Percentiles rank a stretch among this genome's conserved stretches.
Evolutionary conservation across 2,113 vertebrate genomes (phyloP).

Genomic region (Gallinago undulata): DNA sequence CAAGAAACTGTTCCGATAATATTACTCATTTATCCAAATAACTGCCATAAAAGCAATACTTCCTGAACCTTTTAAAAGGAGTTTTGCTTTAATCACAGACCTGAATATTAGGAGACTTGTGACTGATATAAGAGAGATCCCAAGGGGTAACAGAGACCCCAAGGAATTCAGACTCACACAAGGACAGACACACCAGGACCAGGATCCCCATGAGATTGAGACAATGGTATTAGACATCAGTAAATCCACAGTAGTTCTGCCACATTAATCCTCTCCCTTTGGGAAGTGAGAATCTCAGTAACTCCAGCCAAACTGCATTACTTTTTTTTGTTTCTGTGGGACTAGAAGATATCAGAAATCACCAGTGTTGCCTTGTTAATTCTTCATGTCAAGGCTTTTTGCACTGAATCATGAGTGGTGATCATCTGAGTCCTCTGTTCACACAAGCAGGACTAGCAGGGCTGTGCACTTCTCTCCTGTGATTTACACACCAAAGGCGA

Average conservation of each 20-base stretch:
- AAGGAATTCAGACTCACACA: not conserved
- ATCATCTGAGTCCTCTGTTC: not conserved
- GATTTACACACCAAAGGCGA: rapidly evolving
- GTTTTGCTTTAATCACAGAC: not conserved
- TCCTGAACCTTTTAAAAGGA: not conserved
- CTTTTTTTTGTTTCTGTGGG: not conserved
- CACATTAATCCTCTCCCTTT: not conserved
- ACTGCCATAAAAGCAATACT: not conserved
- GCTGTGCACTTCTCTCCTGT: not conserved
- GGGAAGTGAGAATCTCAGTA: not conserved
- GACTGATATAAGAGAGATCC: not conserved
- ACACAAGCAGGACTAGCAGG: rapidly evolving
- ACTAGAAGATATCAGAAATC: not conserved
- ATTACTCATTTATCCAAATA: not conserved
- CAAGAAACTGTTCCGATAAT: not conserved
- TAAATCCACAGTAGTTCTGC: not conserved
- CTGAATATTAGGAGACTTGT: not conserved
- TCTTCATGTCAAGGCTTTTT: not conserved
- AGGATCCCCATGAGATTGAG: not conserved
- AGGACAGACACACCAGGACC: not conserved
- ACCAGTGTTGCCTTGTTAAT: not conserved
- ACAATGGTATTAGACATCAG: not conserved
- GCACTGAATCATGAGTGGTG: not conserved
- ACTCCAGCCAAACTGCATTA: not conserved
- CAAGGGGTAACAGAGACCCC: not conserved